Evolutionary conservation across 1,140 invertebrate genomes (phyloP), one percentile per base, ranked within the genome.

Genomic region (Drusus annulatus): DNA sequence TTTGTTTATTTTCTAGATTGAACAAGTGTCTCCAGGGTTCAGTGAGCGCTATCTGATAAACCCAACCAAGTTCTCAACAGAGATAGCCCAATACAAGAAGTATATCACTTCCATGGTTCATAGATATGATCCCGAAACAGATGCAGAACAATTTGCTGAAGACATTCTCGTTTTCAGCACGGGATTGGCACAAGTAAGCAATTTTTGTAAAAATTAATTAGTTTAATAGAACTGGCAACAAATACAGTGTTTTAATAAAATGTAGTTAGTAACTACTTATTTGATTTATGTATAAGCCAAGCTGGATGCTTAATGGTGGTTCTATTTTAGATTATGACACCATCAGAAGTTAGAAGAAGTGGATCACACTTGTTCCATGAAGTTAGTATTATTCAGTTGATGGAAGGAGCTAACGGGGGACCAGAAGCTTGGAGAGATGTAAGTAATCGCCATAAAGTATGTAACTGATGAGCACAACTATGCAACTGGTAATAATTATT

Each of bases 301-400:
- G 16, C 19, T 0, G 21, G 3, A 19, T 17, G 7, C 17, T 17
- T 19, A 58, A 58, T 58, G 17, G 15, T 58, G 19, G 16, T 13
- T 63, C 25, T 5, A 28, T 76, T 76, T n/a, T 85, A 95, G 93
- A 94, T 95, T 78, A 94, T 94, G 86, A 93, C 92, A 1, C 94
- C 95, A 1, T 88, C 92, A 25, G 93, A 94, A 83, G 89, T 94
- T 25, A 88, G 94, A 19, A 87, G 94, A 80, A 94, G 95, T 84
- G 91, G 92, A 19, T 93, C 93, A 60, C 92, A 93, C 80, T 86
- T 94, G 21, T 95, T 96, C 86, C 93, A 96, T 85, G 94, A 94
- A 84, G 93, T 95, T 77, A 93, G 90, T 16, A 89, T 96, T 0
- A 85, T 88, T 25, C 92, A 95, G 50, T 88, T 96, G 21, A 80